Evolutionary conservation across 2,888 invertebrate species (phyloP).

Genomic region (Drosophila parthenogenetica): DNA sequence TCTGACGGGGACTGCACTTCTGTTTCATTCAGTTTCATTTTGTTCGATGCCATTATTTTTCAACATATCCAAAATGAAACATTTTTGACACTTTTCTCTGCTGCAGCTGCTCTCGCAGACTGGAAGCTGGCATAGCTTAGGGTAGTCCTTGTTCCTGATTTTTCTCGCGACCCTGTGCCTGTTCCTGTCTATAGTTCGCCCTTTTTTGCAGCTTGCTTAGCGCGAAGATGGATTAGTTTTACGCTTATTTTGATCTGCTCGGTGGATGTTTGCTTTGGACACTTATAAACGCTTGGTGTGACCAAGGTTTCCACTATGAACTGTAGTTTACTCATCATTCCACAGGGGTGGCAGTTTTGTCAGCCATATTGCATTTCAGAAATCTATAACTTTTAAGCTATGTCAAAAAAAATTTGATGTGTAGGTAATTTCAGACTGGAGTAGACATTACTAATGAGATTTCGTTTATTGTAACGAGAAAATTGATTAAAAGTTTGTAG

Average conservation of each 20-base stretch:
- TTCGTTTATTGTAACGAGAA: constrained; percentile 24
- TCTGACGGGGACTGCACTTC: constrained; percentile 21
- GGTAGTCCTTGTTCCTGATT: constrained; percentile 30
- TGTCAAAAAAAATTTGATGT: constrained; percentile 3
- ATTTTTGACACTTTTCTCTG: constrained; percentile 73
- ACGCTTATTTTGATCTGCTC: constrained; percentile 83
- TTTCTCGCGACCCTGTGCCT: background rate
- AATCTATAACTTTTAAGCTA: constrained; percentile 33
- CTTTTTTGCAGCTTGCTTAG: constrained; percentile 72
- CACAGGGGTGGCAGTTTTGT: constrained; percentile 45
- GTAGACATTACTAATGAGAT: constrained; percentile 34
- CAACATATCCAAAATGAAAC: constrained; percentile 78
- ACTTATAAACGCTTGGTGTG: constrained; percentile 84
- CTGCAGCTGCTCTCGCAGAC: constrained; percentile 59
- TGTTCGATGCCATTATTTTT: constrained; percentile 69
- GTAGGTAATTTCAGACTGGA: constrained; percentile 34
- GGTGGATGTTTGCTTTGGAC: constrained; percentile 83
- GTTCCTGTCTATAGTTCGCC: background rate
- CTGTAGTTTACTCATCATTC: constrained; percentile 5
- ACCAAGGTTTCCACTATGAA: constrained; percentile 46
- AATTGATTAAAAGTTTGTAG: background rate
- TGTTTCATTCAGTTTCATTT: constrained; percentile 27
- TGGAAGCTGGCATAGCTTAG: constrained; percentile 34
- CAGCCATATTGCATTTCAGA: constrained; percentile 62
- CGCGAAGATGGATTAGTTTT: constrained; percentile 77